Base-by-base conservation (phyloP, 2,797 vertebrate species). In the Brachyrhaphis roseni region DNA sequence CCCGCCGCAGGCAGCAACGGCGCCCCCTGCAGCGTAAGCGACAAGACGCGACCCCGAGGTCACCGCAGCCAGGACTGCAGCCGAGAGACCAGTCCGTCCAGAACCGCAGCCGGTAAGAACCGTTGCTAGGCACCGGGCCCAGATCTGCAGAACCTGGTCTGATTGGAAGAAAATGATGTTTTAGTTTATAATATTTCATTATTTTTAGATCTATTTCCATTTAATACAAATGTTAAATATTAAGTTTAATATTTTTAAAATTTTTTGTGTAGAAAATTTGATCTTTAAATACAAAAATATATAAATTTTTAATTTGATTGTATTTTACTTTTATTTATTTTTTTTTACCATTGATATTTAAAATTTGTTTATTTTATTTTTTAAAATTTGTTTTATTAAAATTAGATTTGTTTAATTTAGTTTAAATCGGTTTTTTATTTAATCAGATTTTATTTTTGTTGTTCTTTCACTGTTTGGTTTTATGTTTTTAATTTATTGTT, bases 51-150 rank as follows among this genome's bases (percentile, higher is more conserved):
- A 0, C 81, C 91, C 84, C 97, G 97, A 89, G 97, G 98, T 70
- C 98, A 97, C 45, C 97, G 97, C 78, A 99, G 98, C 91, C 98
- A 99, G 72, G 98, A 98, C 72, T 99, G 98, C 95, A 99, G 98
- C 91, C 95, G 98, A 15, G 98, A 99, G 93, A 98, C 97, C 31
- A 99, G 98, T 88, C 98, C 98, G 87, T 97, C 94, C 94, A 94
- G 97, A 84, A 95, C 97, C 20, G 95, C 95, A 87, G 80, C 95
- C 85, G 98, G 97, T 90, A 51, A 85, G 86, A 34, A 34, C 71
- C 16, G 28, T 1, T 7, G 12, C 2, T 18, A 36, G 31, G 15
- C 23, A 62, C 18, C 59, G 18, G 12, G 39, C 4, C 23, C 23
- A 1, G 8, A 26, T 39, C 62, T 39, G 20, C 34, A 64, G 20